These are phyloP conservation scores for Hemicordylus capensis DNA, from an alignment of 2,113 vertebrate species.

Conservation along the genomic window DNA sequence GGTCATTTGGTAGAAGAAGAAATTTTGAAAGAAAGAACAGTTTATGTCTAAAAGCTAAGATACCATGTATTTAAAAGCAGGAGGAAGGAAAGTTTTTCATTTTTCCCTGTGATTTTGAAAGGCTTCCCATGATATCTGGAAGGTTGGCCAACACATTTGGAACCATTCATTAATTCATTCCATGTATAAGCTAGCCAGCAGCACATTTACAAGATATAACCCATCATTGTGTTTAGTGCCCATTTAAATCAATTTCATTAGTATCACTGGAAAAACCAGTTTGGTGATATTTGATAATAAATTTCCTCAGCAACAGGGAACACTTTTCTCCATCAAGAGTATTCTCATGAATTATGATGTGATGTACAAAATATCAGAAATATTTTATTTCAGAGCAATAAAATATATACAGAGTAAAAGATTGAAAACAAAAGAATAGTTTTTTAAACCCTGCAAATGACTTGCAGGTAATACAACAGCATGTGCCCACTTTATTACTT, in stretches of 20 bases:
- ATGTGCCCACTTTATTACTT: conserved; percentile 22
- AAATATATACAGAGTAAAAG: no score
- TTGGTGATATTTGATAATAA: background rate
- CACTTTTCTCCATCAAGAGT: background rate
- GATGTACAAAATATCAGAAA: background rate
- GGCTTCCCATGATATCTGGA: background rate
- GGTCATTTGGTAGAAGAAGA: background rate
- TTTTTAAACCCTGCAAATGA: background rate
- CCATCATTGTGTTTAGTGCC: accelerated
- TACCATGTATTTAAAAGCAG: background rate
- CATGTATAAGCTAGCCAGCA: background rate
- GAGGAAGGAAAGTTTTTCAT: background rate
- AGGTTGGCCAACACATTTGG: background rate
- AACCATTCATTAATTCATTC: background rate
- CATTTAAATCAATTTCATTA: background rate
- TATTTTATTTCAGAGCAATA: background rate
- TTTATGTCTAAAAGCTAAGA: background rate
- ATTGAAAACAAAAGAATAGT: background rate
- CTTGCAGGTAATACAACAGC: no score
- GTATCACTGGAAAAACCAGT: background rate
- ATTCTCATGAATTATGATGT: background rate
- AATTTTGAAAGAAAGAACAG: background rate
- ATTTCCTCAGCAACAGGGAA: background rate
- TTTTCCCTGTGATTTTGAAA: background rate
- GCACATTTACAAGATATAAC: background rate